These are phyloP conservation scores for Drosophila anomalata DNA, from an alignment of 2,888 invertebrate genomes.

Conservation along the genomic window DNA sequence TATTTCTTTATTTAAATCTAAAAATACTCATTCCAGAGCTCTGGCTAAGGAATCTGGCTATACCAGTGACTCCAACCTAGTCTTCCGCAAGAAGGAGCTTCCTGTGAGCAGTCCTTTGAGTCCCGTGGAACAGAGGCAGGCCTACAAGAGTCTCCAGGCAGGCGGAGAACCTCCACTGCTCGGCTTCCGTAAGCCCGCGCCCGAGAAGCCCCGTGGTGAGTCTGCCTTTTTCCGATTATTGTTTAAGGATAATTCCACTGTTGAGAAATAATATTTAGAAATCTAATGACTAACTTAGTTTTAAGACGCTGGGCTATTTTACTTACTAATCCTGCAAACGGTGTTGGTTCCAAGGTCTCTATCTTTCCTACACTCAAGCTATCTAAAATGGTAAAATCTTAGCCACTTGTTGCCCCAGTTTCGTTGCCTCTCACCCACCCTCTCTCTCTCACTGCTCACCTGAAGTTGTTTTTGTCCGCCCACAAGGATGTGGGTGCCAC, in stretches of 20 bases:
- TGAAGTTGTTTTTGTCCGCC: slow-evolving; percentile 51
- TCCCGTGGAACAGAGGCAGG: slow-evolving; percentile 92
- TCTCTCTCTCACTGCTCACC: slow-evolving; percentile 58
- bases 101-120: slow-evolving; percentile 87
- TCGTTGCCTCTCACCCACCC: slow-evolving; percentile 35
- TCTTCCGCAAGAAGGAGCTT: slow-evolving; percentile 91
- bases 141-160: slow-evolving; percentile 94
- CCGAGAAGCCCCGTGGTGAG: slow-evolving; percentile 91
- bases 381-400: slow-evolving; percentile 17
- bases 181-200: slow-evolving; percentile 95
- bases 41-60: slow-evolving; percentile 95
- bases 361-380: slow-evolving; percentile 23
- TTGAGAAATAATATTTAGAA: slow-evolving; percentile 14
- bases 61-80: slow-evolving; percentile 94
- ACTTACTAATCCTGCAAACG: slow-evolving; percentile 53
- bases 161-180: slow-evolving; percentile 97
- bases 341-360: slow-evolving; percentile 61
- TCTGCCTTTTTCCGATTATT: slow-evolving; percentile 11
- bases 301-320: slow-evolving; percentile 35
- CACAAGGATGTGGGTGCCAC: slow-evolving; percentile 27
- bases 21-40: slow-evolving; percentile 85
- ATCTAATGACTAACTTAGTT: slow-evolving; percentile 25
- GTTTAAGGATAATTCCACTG: background rate
- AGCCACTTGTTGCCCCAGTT: slow-evolving; percentile 26
- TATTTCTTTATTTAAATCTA: background rate